Base-by-base conservation (phyloP, 1,140 invertebrate species). In the Papilio dardanus region DNA sequence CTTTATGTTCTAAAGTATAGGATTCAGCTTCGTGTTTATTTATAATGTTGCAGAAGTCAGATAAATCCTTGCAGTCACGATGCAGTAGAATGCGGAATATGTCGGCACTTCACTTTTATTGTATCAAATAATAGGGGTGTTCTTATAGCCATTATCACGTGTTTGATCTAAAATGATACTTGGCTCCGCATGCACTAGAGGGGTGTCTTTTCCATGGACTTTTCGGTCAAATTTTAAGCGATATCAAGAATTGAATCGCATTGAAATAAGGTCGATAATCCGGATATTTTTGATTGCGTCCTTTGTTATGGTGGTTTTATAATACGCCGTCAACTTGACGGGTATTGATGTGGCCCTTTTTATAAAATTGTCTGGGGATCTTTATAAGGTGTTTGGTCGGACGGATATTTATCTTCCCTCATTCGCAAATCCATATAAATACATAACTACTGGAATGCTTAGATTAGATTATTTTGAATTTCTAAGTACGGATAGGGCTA, bases 101-200 rank as follows among this genome's bases (percentile, higher is more conserved):
- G 90, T 93, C 87, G 87, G 89, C 91, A 93, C 91, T 93, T 93
- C 90, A 89, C 85, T 93, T 93, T 93, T 93, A 93, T 93, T 93
- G 91, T 93, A 92, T 91, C 90, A 88, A 93, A 93, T 92, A 92
- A 92, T 93, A 92, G 90, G 91, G 91, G 91, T 88, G 85, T 91
- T 92, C 91, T 93, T 91, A 91, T 89, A 87, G 87, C 88, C 77
- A 89, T 93, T 93, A 93, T 93, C 91, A 91, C 89, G 91, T 93
- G 91, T 93, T 93, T 92, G 89, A 93, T 93, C 91, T 93, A 92
- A 93, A 93, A 93, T 88, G 91, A 92, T 92, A 92, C 91, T 93
- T 85, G 81, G 83, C 84, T 81, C 77, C 81, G 54, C 21, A 62
- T 62, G 54, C 54, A 80, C 80, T 86, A 75, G 83, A 83, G 86